A percentile compares a stretch with the other conserved stretches of the same genome.
Evolutionary conservation across 2,797 vertebrate species (phyloP).

Genomic region (Vultur gryphus): DNA sequence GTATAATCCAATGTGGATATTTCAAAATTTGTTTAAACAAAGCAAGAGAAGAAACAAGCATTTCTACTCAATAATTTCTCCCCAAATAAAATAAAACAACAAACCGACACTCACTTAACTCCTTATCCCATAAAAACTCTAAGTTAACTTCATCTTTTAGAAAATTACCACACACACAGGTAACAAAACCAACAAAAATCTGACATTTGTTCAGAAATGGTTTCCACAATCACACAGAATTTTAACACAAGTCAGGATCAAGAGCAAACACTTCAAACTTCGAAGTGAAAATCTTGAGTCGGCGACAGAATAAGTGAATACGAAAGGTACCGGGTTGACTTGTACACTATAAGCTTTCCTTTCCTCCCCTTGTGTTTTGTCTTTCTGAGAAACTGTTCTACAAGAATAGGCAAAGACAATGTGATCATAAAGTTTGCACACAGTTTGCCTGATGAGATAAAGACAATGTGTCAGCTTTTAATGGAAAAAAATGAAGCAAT

Average conservation of each 20-base stretch:
- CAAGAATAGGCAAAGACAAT: background rate
- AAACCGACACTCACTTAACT: background rate
- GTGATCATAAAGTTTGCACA: background rate
- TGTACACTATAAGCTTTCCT: background rate
- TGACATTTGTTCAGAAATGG: background rate
- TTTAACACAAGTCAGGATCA: background rate
- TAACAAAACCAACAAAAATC: background rate
- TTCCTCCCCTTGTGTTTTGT: background rate
- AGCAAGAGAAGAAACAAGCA: conserved; percentile 13
- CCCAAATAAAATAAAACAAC: background rate
- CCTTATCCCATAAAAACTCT: background rate
- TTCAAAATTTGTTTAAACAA: conserved; percentile 34
- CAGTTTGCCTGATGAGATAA: background rate
- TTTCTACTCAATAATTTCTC: background rate
- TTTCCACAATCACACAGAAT: background rate
- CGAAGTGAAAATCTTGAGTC: background rate
- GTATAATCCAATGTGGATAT: background rate
- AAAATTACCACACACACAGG: background rate
- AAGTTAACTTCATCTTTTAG: background rate
- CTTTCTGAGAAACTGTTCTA: background rate
- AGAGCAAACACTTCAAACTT: background rate
- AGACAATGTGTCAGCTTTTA: background rate
- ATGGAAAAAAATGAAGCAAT: background rate
- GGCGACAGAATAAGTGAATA: background rate
- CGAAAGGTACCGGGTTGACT: background rate